Evolutionary conservation across 1,140 invertebrate genomes (phyloP).

Genomic region (Solenopsis invicta): DNA sequence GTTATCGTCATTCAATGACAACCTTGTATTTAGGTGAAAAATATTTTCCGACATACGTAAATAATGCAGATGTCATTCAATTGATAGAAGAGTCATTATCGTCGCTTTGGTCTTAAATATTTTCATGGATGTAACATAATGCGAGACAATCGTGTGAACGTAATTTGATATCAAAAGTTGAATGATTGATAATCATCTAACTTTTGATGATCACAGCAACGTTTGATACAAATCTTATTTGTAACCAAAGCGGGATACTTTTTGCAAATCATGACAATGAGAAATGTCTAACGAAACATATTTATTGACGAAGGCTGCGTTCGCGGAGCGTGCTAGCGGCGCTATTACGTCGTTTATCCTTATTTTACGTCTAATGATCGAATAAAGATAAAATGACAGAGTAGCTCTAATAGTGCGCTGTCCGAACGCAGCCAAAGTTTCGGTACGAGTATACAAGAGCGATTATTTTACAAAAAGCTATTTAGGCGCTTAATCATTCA

Average conservation of each 20-base stretch:
- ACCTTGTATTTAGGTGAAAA: conserved; percentile 12
- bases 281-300: background rate
- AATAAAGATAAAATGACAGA: too few species aligned
- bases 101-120: background rate
- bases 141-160: background rate
- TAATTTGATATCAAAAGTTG: background rate
- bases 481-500: too few species aligned
- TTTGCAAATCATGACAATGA: background rate
- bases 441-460: background rate
- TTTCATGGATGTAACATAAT: background rate
- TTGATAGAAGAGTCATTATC: background rate
- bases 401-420: too few species aligned
- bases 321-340: too few species aligned
- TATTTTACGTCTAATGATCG: too few species aligned
- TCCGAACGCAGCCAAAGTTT: too few species aligned
- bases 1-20: background rate
- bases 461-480: background rate
- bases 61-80: conserved; percentile 18
- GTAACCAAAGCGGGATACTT: too few species aligned
- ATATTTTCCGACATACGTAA: conserved; percentile 1
- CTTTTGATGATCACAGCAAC: background rate
- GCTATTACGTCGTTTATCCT: too few species aligned
- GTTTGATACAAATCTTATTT: background rate
- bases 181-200: background rate
- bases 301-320: conserved; percentile 2